Percentiles rank a stretch among this genome's conserved stretches.
phyloP scores from a whole-genome alignment of 1,140 invertebrate species.

The Hetaerina americana region DNA sequence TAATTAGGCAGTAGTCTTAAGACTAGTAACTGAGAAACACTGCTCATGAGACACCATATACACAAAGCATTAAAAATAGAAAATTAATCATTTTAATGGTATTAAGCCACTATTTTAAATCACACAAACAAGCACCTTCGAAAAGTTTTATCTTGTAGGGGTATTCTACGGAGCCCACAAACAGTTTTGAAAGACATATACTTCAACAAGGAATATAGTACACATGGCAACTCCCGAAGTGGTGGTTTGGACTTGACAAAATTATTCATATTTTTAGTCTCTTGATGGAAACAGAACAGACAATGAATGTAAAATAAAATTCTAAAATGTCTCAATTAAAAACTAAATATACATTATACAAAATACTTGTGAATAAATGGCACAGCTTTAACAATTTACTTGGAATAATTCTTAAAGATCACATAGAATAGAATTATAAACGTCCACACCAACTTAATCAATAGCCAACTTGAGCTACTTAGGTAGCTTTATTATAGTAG shows the following conservation, averaged over 20 bases:
- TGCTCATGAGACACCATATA: neutral
- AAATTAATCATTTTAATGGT: neutral
- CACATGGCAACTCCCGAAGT: neutral
- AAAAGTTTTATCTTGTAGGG: neutral
- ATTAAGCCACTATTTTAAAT: neutral
- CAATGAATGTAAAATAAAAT: neutral
- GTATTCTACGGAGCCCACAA: neutral
- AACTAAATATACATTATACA: neutral
- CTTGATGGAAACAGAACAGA: neutral
- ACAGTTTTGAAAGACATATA: neutral
- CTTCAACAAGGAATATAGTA: neutral
- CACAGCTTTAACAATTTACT: neutral
- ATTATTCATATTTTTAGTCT: neutral
- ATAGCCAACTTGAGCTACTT: neutral
- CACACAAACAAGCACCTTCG: neutral
- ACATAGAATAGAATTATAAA: neutral
- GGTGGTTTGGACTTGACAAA: neutral
- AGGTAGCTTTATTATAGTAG: neutral
- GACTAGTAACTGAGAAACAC: neutral
- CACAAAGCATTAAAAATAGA: neutral
- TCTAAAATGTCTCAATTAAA: neutral
- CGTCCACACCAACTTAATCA: neutral
- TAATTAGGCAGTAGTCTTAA: neutral
- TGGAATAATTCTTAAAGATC: neutral
- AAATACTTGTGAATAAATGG: neutral